Evolutionary conservation across 2,113 vertebrate species (phyloP).

Genomic region (Oryzias melastigma): DNA sequence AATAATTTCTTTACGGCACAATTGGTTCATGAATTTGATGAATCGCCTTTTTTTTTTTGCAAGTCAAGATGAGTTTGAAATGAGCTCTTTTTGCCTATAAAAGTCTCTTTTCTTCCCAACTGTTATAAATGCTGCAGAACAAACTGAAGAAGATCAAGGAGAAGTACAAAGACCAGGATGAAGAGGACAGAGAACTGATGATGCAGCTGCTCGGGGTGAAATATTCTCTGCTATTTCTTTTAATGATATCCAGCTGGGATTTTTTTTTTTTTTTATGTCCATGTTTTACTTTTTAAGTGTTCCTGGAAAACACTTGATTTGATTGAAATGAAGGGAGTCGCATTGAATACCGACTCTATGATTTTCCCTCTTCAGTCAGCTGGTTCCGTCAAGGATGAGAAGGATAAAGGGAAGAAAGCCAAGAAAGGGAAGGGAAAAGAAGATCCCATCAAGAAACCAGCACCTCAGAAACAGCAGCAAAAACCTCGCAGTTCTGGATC

Average conservation of each 20-base stretch:
- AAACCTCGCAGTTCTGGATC: conserved; percentile 54
- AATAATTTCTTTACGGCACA: too few relatives aligned
- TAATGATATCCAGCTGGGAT: too few relatives aligned
- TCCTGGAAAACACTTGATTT: too few relatives aligned
- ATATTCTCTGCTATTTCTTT: neutral
- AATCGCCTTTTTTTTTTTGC: accelerated
- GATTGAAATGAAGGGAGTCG: too few relatives aligned
- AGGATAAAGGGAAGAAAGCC: conserved; percentile 83
- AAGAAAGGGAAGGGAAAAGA: conserved; percentile 89
- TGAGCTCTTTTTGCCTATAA: neutral
- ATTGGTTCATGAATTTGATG: too few relatives aligned
- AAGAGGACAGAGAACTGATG: conserved; percentile 94
- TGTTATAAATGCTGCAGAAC: conserved; percentile 77
- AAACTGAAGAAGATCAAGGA: conserved; percentile 99
- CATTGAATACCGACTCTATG: neutral
- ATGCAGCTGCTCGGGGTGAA: conserved; percentile 96
- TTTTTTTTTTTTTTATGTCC: too few relatives aligned
- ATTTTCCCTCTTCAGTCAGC: conserved; percentile 77
- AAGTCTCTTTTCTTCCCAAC: neutral
- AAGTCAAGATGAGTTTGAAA: too few relatives aligned
- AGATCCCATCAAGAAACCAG: conserved; percentile 74
- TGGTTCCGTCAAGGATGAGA: conserved; percentile 87
- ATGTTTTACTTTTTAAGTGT: too few relatives aligned
- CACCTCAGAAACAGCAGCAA: conserved; percentile 70
- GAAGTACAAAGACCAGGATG: conserved; percentile 98